Evolutionary conservation across 2,797 vertebrate genomes (phyloP).

Genomic region (Melanogrammus aeglefinus): DNA sequence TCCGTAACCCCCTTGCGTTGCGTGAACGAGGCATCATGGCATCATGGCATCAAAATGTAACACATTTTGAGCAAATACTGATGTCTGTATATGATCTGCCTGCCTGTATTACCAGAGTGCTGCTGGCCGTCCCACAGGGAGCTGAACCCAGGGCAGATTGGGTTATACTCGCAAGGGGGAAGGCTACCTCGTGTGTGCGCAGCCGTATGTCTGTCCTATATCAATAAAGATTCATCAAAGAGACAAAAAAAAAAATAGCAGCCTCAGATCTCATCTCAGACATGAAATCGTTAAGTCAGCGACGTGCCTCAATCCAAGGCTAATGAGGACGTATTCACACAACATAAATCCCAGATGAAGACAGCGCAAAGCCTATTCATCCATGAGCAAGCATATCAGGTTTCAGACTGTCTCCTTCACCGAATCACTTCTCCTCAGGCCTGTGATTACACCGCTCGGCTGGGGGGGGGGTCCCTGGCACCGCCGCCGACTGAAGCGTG

Average conservation of each 20-base stretch:
- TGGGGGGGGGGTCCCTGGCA: slow-evolving; percentile 26
- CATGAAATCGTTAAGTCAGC: slow-evolving; percentile 19
- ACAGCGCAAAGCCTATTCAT: slow-evolving; percentile 12
- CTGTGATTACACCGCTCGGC: slow-evolving; percentile 46
- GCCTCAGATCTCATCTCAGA: neutral
- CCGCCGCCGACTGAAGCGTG: slow-evolving; percentile 33
- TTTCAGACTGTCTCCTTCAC: slow-evolving; percentile 18
- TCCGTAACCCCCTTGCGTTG: too few species aligned
- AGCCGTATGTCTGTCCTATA: neutral
- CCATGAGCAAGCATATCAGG: slow-evolving; percentile 22
- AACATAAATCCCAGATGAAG: slow-evolving; percentile 23
- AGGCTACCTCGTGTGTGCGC: neutral
- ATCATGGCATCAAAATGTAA: neutral
- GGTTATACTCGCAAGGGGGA: too few species aligned
- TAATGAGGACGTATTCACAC: slow-evolving; percentile 61
- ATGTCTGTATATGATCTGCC: neutral
- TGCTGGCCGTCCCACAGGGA: too few species aligned
- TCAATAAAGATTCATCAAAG: neutral
- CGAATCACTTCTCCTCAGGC: slow-evolving; percentile 30
- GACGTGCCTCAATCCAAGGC: slow-evolving; percentile 40
- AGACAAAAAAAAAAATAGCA: neutral
- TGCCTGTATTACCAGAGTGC: neutral
- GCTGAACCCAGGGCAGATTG: too few species aligned
- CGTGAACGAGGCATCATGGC: neutral
- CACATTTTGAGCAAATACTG: neutral